Base-by-base conservation (phyloP, 1,140 invertebrate species). In the Homalodisca vitripennis region DNA sequence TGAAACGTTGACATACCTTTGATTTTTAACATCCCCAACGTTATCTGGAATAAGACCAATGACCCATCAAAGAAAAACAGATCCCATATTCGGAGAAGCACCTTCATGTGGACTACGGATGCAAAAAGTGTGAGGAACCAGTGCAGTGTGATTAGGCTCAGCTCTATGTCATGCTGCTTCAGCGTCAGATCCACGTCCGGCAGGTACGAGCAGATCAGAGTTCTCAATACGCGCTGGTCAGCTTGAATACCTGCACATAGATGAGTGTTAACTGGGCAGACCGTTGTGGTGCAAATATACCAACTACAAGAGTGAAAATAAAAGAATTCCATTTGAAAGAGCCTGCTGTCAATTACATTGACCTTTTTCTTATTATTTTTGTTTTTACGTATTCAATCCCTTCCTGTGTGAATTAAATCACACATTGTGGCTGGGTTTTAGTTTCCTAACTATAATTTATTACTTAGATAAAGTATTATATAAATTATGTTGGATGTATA, bases 51-150 rank as follows among this genome's bases (percentile, higher is more conserved):
- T n/a, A 99, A 82, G 55, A 98, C 90, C 70, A 97, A 88, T 13
- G 95, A 97, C 47, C 98, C 98, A 80, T 98, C 91, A 74, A 92
- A 88, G 78, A 99, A 98, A 79, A 99, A 95, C 68, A 98, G 82
- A 82, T 99, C 98, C 98, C 98, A 99, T 71, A 99, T 89, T 69
- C 95, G 84, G 2, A 99, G 82, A 47, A 99, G 84, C 70, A 98
- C 93, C 81, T 95, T 97, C 87, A 97, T 96, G 75, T 98, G 94
- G n/a, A 99, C 93, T 69, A 98, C 95, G 77, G 95, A 98, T 2
- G 97, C 94, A 82, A 98, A 98, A n/a, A 99, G 80, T 1, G 97
- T 98, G 31, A 99, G 82, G 80, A 99, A 98, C 98, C 98, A 99
- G 78, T 98, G 94, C 71, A 98, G 83, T 14, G 94, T 97, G 75